Conservation (phyloP, 1,140 invertebrate genomes). For the Euwallacea fornicatus region DNA sequence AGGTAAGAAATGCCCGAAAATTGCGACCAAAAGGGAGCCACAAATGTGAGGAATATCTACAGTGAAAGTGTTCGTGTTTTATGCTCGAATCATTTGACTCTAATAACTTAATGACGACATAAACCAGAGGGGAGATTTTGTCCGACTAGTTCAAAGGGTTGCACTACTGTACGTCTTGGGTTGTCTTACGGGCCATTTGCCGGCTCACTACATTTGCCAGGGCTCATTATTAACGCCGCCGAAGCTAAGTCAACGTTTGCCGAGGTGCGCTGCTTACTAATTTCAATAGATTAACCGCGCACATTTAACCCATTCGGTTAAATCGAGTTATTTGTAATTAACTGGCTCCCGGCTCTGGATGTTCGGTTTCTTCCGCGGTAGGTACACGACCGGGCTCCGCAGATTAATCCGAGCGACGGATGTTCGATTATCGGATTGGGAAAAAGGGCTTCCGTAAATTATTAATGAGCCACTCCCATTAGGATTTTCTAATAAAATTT, state of each 20-base stretch:
- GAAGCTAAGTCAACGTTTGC: constrained; percentile 52
- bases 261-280: constrained; percentile 54
- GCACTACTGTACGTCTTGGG: constrained; percentile 30
- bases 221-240: constrained; percentile 52
- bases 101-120: neutral
- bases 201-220: constrained; percentile 52
- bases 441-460: constrained; percentile 23
- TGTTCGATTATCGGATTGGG: constrained; percentile 45
- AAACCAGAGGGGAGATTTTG: constrained; percentile 9
- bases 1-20: no score
- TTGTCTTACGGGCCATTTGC: constrained; percentile 52
- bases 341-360: constrained; percentile 41
- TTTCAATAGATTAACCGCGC: constrained; percentile 55
- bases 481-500: no score
- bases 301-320: constrained; percentile 54
- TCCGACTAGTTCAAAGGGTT: constrained; percentile 3
- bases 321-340: constrained; percentile 56
- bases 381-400: constrained; percentile 14
- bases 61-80: no score
- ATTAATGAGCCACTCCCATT: neutral
- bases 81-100: no score
- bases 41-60: no score
- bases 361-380: constrained; percentile 25
- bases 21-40: no score
- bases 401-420: constrained; percentile 46